Percentiles rank a stretch among this genome's conserved stretches.
These are phyloP conservation scores for Pelobates cultripes DNA, from an alignment of 2,797 vertebrate genomes.

Conservation along the genomic window DNA sequence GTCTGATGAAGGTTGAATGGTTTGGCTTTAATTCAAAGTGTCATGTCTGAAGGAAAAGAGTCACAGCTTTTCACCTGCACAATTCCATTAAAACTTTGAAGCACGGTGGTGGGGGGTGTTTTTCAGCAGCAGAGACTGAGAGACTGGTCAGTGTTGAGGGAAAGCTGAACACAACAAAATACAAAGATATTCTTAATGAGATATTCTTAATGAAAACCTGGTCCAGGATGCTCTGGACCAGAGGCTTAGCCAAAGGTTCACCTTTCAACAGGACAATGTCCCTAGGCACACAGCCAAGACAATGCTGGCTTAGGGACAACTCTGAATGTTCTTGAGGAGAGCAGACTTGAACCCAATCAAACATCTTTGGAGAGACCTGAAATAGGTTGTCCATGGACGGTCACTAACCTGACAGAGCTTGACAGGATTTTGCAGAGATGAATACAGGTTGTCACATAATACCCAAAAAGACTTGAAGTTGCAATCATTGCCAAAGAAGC, in stretches of 20 bases:
- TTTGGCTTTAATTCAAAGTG: too few species aligned
- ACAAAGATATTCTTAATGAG: background rate
- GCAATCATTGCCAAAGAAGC: too few species aligned
- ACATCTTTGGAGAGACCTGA: background rate
- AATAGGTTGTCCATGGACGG: too few species aligned
- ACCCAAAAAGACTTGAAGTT: too few species aligned
- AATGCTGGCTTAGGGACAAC: background rate
- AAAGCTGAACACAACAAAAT: background rate
- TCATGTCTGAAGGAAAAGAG: background rate
- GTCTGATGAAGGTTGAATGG: too few species aligned
- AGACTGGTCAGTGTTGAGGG: background rate
- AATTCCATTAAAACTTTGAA: too few species aligned
- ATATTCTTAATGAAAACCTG: too few species aligned
- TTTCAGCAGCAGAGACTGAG: background rate
- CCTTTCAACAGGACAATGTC: background rate
- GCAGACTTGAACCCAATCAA: background rate
- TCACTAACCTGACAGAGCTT: too few species aligned
- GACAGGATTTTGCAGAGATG: too few species aligned
- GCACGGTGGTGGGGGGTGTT: background rate
- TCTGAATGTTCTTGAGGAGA: background rate
- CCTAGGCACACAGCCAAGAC: background rate
- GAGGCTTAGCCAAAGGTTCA: background rate
- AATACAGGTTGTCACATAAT: too few species aligned
- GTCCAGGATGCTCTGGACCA: background rate
- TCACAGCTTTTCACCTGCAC: background rate